Evolutionary conservation across 92 coral and sea anemone genomes (phyloP).

Genomic region (Parazoanthus swiftii): DNA sequence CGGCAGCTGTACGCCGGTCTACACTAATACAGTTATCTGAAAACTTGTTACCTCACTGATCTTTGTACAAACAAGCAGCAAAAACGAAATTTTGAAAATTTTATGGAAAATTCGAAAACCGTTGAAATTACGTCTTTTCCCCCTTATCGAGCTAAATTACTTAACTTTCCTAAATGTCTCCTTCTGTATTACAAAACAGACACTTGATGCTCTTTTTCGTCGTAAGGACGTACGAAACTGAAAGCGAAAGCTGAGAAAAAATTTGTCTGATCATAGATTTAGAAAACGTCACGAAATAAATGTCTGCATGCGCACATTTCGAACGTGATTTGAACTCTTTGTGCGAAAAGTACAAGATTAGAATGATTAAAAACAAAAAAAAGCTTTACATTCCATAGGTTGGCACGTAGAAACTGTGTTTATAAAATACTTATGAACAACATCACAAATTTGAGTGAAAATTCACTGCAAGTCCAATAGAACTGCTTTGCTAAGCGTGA

Average conservation of each 20-base stretch:
- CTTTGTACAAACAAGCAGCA: not conserved
- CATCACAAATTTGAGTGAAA: not conserved
- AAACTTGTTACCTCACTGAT: not conserved
- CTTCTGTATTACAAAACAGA: not conserved
- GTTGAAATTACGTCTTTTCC: not conserved
- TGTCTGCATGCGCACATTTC: not conserved
- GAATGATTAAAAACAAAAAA: not conserved
- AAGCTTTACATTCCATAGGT: no score
- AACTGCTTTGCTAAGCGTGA: not conserved
- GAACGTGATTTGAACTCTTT: not conserved
- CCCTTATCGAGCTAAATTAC: not conserved
- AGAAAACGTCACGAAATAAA: not conserved
- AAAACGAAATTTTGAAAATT: not conserved
- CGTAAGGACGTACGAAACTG: not conserved
- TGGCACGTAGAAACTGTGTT: not conserved
- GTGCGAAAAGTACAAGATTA: not conserved
- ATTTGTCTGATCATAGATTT: conserved; percentile 8
- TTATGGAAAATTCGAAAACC: not conserved
- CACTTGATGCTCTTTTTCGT: not conserved
- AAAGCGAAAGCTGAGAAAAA: not conserved
- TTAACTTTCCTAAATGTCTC: not conserved
- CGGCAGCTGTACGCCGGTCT: not conserved
- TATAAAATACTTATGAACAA: no score
- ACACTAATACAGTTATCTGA: not conserved
- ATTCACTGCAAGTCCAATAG: not conserved